Conservation (phyloP, 2,113 vertebrate genomes). For the Megaleporinus macrocephalus region DNA sequence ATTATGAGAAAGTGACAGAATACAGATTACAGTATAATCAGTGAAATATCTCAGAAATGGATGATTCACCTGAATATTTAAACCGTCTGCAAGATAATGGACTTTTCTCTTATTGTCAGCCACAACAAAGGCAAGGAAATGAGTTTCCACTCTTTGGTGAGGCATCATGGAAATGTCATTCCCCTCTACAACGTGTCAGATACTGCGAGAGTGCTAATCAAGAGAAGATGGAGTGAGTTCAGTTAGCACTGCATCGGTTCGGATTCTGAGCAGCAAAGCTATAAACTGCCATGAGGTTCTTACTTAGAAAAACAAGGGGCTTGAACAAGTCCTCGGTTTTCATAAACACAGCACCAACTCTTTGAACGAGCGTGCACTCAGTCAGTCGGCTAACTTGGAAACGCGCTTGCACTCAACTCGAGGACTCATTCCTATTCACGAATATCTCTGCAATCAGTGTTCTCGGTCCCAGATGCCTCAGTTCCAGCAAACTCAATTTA, state of each 20-base stretch:
- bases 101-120: neutral
- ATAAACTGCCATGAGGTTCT: neutral
- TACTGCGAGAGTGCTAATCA: neutral
- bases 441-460: slow-evolving; percentile 30
- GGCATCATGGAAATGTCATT: neutral
- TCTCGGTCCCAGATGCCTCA: slow-evolving; percentile 30
- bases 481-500: slow-evolving; percentile 52
- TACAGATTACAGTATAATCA: neutral
- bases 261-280: no score
- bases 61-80: neutral
- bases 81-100: neutral
- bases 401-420: neutral
- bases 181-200: neutral
- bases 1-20: neutral
- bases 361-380: neutral
- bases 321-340: neutral
- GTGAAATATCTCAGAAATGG: neutral
- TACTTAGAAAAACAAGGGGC: neutral
- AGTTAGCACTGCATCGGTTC: neutral
- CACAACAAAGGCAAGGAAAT: neutral
- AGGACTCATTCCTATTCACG: slow-evolving; percentile 17
- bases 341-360: neutral
- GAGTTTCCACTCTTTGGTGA: neutral
- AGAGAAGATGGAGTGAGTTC: neutral
- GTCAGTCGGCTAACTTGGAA: neutral